These are phyloP conservation scores for Zaprionus ghesquierei DNA, from an alignment of 1,140 invertebrate species.

Conservation along the genomic window DNA sequence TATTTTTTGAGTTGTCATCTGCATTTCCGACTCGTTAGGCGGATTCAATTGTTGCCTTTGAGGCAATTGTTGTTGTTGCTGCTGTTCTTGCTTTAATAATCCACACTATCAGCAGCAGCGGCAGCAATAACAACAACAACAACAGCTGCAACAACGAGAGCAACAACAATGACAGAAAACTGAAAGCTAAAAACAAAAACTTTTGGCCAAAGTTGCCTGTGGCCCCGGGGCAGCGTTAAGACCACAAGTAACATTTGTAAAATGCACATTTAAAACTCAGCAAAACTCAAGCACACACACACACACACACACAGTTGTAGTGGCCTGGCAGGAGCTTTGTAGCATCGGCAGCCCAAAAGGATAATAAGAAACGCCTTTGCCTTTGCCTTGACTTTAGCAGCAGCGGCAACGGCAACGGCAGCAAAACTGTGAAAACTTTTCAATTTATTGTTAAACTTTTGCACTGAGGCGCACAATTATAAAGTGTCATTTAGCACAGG, in stretches of 20 bases:
- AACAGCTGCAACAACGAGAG: conserved; percentile 43
- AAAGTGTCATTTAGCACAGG: conserved; percentile 77
- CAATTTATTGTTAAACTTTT: conserved; percentile 82
- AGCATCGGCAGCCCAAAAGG: conserved; percentile 59
- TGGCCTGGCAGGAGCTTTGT: conserved; percentile 33
- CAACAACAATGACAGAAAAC: conserved; percentile 57
- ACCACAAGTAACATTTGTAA: conserved; percentile 81
- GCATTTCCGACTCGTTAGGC: conserved; percentile 63
- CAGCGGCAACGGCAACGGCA: conserved; percentile 26
- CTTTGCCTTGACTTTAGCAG: conserved; percentile 60
- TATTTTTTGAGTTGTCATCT: conserved; percentile 32
- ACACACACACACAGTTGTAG: conserved; percentile 23
- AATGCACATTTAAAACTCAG: conserved; percentile 79
- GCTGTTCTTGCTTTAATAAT: conserved; percentile 71
- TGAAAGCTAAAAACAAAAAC: conserved; percentile 68
- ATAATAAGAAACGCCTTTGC: conserved; percentile 74
- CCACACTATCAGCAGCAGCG: conserved; percentile 34
- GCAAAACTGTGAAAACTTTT: conserved; percentile 73
- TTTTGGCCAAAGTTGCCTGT: conserved; percentile 55
- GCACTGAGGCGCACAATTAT: conserved; percentile 80
- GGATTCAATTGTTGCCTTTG: conserved; percentile 38
- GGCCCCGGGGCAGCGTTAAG: conserved; percentile 51
- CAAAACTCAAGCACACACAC: conserved; percentile 46
- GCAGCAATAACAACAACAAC: conserved; percentile 36
- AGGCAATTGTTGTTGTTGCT: conserved; percentile 59